Conservation (phyloP, 2,797 vertebrate genomes). For the Coilia nasus region DNA sequence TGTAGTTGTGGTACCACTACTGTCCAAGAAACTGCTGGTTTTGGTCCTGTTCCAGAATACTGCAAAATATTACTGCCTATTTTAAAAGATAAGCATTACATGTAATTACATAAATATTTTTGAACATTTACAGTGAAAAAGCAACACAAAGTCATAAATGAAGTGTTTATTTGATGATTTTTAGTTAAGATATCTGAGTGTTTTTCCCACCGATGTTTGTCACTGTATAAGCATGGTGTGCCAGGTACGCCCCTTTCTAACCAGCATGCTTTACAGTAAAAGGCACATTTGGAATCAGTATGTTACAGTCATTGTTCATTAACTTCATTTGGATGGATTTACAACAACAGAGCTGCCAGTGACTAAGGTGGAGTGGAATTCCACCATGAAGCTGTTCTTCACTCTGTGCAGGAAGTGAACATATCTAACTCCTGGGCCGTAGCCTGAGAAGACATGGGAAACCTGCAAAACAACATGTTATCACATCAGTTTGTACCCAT, state of each 20-base stretch:
- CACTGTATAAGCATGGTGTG: not conserved
- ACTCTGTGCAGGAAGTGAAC: conserved; percentile 78
- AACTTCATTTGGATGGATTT: conserved; percentile 55
- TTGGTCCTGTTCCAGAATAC: too few relatives aligned
- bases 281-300: not conserved
- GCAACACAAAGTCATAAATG: not conserved
- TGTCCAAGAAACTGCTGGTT: too few relatives aligned
- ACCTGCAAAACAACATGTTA: conserved; percentile 71
- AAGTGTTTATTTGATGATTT: not conserved
- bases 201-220: not conserved
- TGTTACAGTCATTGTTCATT: not conserved
- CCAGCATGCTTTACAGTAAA: not conserved
- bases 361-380: conserved; percentile 72
- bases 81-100: not conserved
- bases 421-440: conserved; percentile 80
- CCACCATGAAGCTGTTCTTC: conserved; percentile 75
- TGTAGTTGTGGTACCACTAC: not conserved
- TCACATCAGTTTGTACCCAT: conserved; percentile 15
- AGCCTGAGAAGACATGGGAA: conserved; percentile 82
- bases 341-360: conserved; percentile 77
- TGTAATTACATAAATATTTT: not conserved
- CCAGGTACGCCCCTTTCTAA: too few relatives aligned
- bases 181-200: not conserved
- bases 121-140: not conserved
- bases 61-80: not conserved